Evolutionary conservation across 2,797 vertebrate species (phyloP).

Genomic region (Tapera naevia): DNA sequence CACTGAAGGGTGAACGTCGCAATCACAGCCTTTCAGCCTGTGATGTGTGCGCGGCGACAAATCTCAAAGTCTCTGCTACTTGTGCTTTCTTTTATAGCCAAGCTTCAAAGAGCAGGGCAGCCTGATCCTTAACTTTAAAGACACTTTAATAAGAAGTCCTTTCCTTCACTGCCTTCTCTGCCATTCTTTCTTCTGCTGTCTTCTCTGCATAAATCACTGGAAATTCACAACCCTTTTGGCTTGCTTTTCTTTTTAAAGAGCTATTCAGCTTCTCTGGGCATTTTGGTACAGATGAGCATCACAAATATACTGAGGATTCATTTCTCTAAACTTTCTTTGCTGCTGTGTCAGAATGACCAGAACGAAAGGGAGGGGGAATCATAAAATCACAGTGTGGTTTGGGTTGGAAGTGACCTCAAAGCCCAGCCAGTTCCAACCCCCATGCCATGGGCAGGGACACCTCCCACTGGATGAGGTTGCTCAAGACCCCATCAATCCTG

Average conservation of each 20-base stretch:
- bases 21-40: neutral
- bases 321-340: constrained; percentile 36
- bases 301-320: neutral
- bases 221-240: neutral
- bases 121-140: neutral
- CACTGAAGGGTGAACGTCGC: neutral
- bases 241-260: neutral
- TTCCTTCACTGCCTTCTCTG: neutral
- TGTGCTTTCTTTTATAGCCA: neutral
- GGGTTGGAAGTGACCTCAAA: no score
- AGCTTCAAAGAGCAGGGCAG: neutral
- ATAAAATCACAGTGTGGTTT: no score
- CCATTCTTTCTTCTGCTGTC: neutral
- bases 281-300: neutral
- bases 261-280: neutral
- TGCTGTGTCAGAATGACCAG: neutral
- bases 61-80: neutral
- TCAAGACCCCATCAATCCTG: no score
- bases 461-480: no score
- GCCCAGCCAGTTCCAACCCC: no score
- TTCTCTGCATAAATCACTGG: neutral
- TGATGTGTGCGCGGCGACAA: neutral
- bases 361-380: neutral
- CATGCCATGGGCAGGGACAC: no score
- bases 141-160: neutral